phyloP scores from a whole-genome alignment of 2,113 vertebrate species.

The Sturnus vulgaris region DNA sequence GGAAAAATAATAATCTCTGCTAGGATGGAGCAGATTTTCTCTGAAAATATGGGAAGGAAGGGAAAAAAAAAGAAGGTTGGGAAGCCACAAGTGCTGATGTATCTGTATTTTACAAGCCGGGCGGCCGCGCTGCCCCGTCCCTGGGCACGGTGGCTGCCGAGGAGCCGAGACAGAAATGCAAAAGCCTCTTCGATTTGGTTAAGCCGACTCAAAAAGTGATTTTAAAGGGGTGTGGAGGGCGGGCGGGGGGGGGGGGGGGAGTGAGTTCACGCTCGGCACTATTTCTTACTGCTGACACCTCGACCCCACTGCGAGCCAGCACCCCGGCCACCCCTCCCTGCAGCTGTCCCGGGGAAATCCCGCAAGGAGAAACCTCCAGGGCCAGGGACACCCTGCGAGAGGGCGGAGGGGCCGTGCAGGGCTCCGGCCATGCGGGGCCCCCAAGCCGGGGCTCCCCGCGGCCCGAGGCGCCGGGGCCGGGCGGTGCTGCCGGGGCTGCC shows the following conservation, averaged over 20 bases:
- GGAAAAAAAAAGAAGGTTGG: fast-evolving
- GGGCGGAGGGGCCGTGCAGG: neutral
- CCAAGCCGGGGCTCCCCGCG: neutral
- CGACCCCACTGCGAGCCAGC: neutral
- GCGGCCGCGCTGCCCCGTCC: neutral
- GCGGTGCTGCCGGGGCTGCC: neutral
- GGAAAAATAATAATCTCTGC: neutral
- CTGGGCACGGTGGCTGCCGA: neutral
- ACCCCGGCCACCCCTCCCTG: neutral
- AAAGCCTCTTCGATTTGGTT: neutral
- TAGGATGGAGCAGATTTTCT: neutral
- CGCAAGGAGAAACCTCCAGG: neutral
- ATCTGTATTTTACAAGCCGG: neutral
- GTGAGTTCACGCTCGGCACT: neutral
- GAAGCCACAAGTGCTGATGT: neutral
- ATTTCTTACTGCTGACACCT: slow-evolving; percentile 51
- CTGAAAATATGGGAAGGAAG: neutral
- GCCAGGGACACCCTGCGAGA: neutral
- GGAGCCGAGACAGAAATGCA: neutral
- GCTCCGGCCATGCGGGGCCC: neutral
- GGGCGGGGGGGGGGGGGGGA: neutral
- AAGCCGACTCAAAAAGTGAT: neutral
- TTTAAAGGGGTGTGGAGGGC: neutral
- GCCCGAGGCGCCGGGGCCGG: neutral
- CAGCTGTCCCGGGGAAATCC: neutral